Percentiles rank a stretch among this genome's conserved stretches.
Conservation (phyloP, 1,140 invertebrate genomes). For the Halotydeus destructor region DNA sequence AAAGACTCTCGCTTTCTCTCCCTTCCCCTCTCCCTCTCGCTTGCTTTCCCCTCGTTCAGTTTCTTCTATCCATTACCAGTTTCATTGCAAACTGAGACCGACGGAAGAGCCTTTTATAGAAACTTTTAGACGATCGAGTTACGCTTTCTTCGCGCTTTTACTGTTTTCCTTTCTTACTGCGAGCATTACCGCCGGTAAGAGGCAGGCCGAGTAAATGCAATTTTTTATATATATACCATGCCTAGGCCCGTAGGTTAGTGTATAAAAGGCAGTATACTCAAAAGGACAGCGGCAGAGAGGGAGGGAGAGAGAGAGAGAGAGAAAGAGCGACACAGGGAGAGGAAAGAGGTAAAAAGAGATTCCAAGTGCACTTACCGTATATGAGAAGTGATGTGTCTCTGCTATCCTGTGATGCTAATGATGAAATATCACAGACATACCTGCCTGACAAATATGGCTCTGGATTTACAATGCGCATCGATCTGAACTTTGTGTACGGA, state of each 20-base stretch:
- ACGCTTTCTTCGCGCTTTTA: not conserved
- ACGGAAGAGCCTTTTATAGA: not conserved
- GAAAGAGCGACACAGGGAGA: no score
- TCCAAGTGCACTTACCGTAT: slow-evolving; percentile 16
- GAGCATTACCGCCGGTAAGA: no score
- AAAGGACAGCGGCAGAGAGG: not conserved
- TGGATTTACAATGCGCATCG: slow-evolving; percentile 1
- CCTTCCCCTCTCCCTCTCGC: no score
- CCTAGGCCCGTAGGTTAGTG: not conserved
- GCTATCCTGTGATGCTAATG: slow-evolving; percentile 17
- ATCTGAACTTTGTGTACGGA: slow-evolving; percentile 9
- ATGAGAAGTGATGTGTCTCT: slow-evolving; percentile 15
- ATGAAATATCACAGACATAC: slow-evolving; percentile 18
- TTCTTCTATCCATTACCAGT: no score
- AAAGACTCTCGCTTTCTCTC: no score
- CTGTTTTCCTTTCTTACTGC: not conserved
- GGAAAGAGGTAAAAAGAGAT: no score
- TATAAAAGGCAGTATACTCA: no score
- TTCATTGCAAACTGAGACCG: no score
- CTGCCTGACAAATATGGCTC: slow-evolving; percentile 14
- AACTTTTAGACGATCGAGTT: not conserved
- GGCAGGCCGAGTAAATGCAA: not conserved
- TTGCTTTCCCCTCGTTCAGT: no score
- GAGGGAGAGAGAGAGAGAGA: no score
- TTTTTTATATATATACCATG: not conserved